Evolutionary conservation across 2,113 vertebrate species (phyloP).

Genomic region (Casuarius casuarius): DNA sequence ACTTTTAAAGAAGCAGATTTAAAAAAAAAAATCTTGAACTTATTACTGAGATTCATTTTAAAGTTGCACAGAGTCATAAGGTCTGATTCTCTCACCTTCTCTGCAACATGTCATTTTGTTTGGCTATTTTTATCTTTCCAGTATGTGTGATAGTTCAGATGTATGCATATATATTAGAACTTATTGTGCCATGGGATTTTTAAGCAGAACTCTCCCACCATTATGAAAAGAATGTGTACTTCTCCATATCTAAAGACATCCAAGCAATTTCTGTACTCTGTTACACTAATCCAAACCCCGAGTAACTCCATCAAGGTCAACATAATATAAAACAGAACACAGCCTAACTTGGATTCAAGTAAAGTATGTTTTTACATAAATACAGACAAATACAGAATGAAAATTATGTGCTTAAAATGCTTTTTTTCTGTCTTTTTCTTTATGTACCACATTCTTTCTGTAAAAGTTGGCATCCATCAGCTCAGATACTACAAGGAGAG

Average conservation of each 20-base stretch:
- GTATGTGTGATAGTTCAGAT: constrained; percentile 41
- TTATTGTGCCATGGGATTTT: constrained; percentile 59
- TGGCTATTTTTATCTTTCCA: constrained; percentile 50
- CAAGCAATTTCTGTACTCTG: constrained; percentile 33
- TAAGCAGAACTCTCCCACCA: constrained; percentile 57
- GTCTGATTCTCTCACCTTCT: constrained; percentile 44
- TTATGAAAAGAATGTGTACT: constrained; percentile 39
- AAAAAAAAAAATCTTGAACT: constrained; percentile 45
- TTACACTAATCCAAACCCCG: neutral
- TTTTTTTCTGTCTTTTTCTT: neutral
- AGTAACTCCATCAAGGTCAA: constrained; percentile 58
- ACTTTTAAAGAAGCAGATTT: constrained; percentile 65
- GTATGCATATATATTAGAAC: constrained; percentile 69
- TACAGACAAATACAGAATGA: neutral
- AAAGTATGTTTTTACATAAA: neutral
- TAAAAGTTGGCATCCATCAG: neutral
- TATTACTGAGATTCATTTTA: constrained; percentile 62
- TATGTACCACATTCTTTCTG: neutral
- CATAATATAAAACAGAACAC: constrained; percentile 36
- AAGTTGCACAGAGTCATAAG: constrained; percentile 59
- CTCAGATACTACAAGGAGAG: neutral
- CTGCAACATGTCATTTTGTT: constrained; percentile 30
- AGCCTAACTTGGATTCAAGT: neutral
- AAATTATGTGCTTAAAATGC: neutral
- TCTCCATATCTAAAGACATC: constrained; percentile 43